Evolutionary conservation across 2,888 invertebrate genomes (phyloP).

Genomic region (Drosophila paramelanica): DNA sequence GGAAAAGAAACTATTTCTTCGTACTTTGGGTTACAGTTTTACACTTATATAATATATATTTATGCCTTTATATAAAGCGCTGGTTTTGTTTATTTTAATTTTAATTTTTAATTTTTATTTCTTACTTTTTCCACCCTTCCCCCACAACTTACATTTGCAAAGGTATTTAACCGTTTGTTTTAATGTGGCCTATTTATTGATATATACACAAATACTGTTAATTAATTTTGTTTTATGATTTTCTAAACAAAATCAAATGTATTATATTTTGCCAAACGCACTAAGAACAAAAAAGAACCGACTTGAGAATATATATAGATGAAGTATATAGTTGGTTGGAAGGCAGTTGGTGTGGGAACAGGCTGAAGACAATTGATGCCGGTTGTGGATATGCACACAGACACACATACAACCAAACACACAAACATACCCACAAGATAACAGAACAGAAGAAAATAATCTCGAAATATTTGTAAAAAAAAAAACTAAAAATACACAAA

Average conservation of each 20-base stretch:
- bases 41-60: neutral
- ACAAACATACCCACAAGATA: slow-evolving; percentile 30
- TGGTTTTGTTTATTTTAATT: slow-evolving; percentile 68
- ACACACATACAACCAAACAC: slow-evolving; percentile 28
- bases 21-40: slow-evolving; percentile 6
- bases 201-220: slow-evolving; percentile 30
- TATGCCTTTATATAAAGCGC: slow-evolving; percentile 23
- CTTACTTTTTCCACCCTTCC: slow-evolving; percentile 60
- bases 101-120: slow-evolving; percentile 69
- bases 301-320: slow-evolving; percentile 27
- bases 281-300: slow-evolving; percentile 53
- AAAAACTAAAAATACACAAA: slow-evolving; percentile 12
- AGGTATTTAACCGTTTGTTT: slow-evolving; percentile 64
- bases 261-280: slow-evolving; percentile 60
- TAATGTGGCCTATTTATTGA: slow-evolving; percentile 26
- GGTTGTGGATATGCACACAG: slow-evolving; percentile 55
- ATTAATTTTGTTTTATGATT: slow-evolving; percentile 49
- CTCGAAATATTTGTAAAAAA: slow-evolving; percentile 71
- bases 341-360: slow-evolving; percentile 37
- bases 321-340: slow-evolving; percentile 31
- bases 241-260: slow-evolving; percentile 59
- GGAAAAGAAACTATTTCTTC: neutral
- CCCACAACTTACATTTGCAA: slow-evolving; percentile 43
- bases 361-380: slow-evolving; percentile 36
- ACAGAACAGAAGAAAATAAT: slow-evolving; percentile 46